Base-by-base conservation (phyloP, 2,113 vertebrate genomes). In the Taxidea taxus region DNA sequence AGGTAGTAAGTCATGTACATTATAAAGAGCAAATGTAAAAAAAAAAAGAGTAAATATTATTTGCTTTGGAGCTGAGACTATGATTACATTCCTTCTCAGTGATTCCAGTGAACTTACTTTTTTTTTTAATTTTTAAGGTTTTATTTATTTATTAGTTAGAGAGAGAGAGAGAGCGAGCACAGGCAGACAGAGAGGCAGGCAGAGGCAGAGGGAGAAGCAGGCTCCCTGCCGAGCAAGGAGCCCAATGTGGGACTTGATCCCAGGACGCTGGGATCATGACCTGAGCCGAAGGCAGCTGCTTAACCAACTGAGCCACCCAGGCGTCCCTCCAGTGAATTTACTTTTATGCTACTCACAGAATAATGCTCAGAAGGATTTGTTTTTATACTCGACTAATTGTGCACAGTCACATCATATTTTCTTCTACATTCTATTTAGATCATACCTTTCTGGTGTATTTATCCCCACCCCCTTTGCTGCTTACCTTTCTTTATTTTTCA, bases 281-380 rank as follows among this genome's bases (percentile, higher is more conserved):
- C n/a, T n/a, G n/a, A n/a, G n/a, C n/a, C n/a, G n/a, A n/a, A n/a
- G n/a, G n/a, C n/a, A n/a, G n/a, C n/a, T n/a, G n/a, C n/a, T n/a
- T n/a, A n/a, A n/a, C n/a, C n/a, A n/a, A n/a, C n/a, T n/a, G n/a
- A n/a, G n/a, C n/a, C n/a, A n/a, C n/a, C n/a, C n/a, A n/a, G n/a
- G n/a, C n/a, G n/a, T n/a, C n/a, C n/a, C n/a, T 70, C 72, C 8
- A 23, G 62, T 84, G 80, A 66, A 27, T n/a, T 49, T 25, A 81
- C 29, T 81, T 58, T 42, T 34, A 49, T 47, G 49, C 4, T 29
- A 21, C 47, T 39, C 37, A 27, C 4, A 62, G 56, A 94, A 89
- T 62, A 83, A 86, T 90, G 37, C 62, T 80, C 64, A 56, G 62
- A 94, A 94, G 58, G 68, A 94, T 83, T 92, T 94, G 42, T 90